Evolutionary conservation across 1,140 invertebrate genomes (phyloP).

Genomic region (Micrasema longulum): DNA sequence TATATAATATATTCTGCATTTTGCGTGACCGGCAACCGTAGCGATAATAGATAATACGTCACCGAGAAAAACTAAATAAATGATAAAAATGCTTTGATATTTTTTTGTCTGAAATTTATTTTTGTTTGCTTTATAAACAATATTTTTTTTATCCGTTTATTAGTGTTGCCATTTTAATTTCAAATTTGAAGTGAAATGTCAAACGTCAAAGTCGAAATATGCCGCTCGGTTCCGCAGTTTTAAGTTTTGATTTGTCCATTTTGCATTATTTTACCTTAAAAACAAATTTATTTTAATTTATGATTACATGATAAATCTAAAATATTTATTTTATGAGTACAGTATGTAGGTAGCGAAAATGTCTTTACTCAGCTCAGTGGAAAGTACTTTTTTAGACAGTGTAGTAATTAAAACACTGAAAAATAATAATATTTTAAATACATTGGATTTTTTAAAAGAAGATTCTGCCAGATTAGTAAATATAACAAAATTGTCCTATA

Average conservation of each 20-base stretch:
- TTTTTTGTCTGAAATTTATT: not conserved
- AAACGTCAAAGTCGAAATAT: not conserved
- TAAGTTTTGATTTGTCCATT: not conserved
- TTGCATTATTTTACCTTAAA: not conserved
- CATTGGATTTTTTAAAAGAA: conserved; percentile 71
- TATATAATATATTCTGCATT: not conserved
- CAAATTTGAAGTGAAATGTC: not conserved
- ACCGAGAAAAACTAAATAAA: not conserved
- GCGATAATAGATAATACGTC: not conserved
- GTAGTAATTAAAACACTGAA: conserved; percentile 65
- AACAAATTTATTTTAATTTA: not conserved
- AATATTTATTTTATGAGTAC: too few species aligned
- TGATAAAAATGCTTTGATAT: not conserved
- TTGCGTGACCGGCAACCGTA: not conserved
- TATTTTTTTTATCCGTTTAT: not conserved
- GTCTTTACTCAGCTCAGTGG: conserved; percentile 43
- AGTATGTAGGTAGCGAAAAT: too few species aligned
- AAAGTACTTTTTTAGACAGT: conserved; percentile 64
- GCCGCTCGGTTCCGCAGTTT: not conserved
- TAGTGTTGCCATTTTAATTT: not conserved
- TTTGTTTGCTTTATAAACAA: not conserved
- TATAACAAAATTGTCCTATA: conserved; percentile 60
- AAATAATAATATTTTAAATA: conserved; percentile 68
- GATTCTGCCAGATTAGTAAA: conserved; percentile 62
- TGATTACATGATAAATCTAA: too few species aligned